A percentile compares a stretch with the other conserved stretches of the same genome.
Conservation (phyloP, 1,140 invertebrate genomes). For the Archivesica marissinica region DNA sequence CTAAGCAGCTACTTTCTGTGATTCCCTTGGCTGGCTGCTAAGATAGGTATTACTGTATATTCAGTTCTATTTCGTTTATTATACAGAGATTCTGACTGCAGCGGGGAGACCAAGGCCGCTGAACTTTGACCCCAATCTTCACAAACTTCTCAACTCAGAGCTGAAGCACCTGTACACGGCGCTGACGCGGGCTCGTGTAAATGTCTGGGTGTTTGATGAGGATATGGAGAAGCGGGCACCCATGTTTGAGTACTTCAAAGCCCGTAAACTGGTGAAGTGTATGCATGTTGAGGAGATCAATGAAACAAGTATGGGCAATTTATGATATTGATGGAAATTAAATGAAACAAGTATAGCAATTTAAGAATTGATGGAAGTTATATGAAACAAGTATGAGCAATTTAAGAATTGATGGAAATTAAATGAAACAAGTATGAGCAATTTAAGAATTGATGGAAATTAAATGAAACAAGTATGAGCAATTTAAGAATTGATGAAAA, state of each 20-base stretch:
- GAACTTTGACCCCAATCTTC: slow-evolving; percentile 77
- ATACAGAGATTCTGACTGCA: slow-evolving; percentile 73
- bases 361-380: too few species aligned
- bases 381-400: too few species aligned
- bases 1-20: too few species aligned
- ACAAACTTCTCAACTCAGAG: slow-evolving; percentile 81
- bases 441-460: too few species aligned
- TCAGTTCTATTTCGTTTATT: neutral
- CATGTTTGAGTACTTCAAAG: slow-evolving; percentile 78
- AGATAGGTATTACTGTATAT: too few species aligned
- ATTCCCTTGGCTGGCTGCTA: too few species aligned
- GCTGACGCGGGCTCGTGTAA: slow-evolving; percentile 74
- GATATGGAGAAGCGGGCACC: slow-evolving; percentile 69
- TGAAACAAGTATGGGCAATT: slow-evolving; percentile 57
- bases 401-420: too few species aligned
- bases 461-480: too few species aligned
- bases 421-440: too few species aligned
- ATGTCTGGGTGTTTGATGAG: slow-evolving; percentile 79
- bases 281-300: slow-evolving; percentile 38
- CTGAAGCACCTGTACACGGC: slow-evolving; percentile 78
- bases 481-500: too few species aligned
- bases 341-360: too few species aligned
- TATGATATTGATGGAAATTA: too few species aligned
- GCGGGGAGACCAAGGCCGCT: slow-evolving; percentile 74
- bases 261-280: slow-evolving; percentile 37